phyloP scores from a whole-genome alignment of 2,113 vertebrate genomes.

The Halcyon senegalensis region DNA sequence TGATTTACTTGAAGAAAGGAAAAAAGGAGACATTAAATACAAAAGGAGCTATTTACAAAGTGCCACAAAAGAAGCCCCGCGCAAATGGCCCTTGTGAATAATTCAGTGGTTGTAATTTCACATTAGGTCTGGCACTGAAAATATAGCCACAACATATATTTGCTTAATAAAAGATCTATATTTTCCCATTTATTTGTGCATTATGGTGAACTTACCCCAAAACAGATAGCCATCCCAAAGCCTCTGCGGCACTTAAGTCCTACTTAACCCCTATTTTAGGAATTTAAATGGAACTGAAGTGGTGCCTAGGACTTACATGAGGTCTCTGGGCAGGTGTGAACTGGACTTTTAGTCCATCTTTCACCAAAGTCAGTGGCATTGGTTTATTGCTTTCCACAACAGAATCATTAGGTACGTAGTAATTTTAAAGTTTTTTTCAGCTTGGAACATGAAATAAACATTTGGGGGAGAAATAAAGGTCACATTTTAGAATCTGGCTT shows the following conservation, averaged over 20 bases:
- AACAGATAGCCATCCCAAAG: not conserved
- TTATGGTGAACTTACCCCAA: not conserved
- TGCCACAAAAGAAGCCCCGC: not conserved
- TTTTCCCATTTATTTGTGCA: conserved; percentile 12
- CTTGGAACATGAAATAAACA: not conserved
- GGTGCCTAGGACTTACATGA: rapidly evolving
- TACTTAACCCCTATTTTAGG: not conserved
- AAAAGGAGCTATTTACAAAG: not conserved
- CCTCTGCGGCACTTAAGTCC: not conserved
- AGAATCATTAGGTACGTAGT: not conserved
- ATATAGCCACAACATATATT: not conserved
- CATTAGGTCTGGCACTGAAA: not conserved
- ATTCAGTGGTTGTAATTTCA: not conserved
- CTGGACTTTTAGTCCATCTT: not conserved
- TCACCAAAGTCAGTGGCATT: not conserved
- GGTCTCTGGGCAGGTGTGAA: not conserved
- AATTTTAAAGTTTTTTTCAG: not conserved
- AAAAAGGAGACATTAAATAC: not conserved
- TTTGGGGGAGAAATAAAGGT: not conserved
- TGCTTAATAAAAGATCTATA: not conserved
- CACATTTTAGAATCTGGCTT: not conserved
- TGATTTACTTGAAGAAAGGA: not conserved
- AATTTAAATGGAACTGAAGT: not conserved
- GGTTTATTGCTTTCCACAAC: not conserved
- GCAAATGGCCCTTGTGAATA: not conserved